Base-by-base conservation (phyloP, 2,888 invertebrate species). In the Tuta absoluta region DNA sequence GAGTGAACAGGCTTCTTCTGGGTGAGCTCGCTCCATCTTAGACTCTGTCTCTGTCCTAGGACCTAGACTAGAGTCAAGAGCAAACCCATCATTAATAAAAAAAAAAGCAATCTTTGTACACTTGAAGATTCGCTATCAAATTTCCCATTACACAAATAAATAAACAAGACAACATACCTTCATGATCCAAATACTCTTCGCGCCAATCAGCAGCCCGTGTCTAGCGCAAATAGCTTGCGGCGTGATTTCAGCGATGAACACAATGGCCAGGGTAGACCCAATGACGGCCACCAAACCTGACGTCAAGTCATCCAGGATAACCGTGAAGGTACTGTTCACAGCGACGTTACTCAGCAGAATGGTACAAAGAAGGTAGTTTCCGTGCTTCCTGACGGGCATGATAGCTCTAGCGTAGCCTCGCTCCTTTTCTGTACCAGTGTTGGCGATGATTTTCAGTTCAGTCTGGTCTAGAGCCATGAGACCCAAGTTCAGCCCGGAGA, bases 211-310 rank as follows among this genome's bases (percentile, higher is more conserved):
- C 67, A 99, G 89, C 0, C 99, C 99, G 82, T 98, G 97, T 33
- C 99, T 93, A 0, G 98, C 98, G 80, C 99, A 99, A 66, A 99
- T 94, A 12, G 99, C 99, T 84, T 97, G 96, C 0, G 99, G 99
- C 49, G 98, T 96, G 74, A 99, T 99, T 93, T 99, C 99, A 73
- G 99, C 99, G 81, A 99, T 97, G 68, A 99, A 94, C 69, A 99
- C 99, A 77, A 99, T 99, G 60, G 97, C 96, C 76, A 98, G 79
- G 0, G 99, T 99, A 1, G 99, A 97, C 49, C 95, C 95, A 65
- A 98, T 94, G 38, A 99, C 95, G 70, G 99, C 98, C 14, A 98
- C 94, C 70, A 98, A 77, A 45, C 98, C 98, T 21, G 98, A 97
- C 5, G 98, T 98, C 78, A 99, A 83, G 80, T 98, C 97, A 86